These are phyloP conservation scores for Varanus salvator DNA, from an alignment of 2,113 vertebrate species.

Conservation along the genomic window DNA sequence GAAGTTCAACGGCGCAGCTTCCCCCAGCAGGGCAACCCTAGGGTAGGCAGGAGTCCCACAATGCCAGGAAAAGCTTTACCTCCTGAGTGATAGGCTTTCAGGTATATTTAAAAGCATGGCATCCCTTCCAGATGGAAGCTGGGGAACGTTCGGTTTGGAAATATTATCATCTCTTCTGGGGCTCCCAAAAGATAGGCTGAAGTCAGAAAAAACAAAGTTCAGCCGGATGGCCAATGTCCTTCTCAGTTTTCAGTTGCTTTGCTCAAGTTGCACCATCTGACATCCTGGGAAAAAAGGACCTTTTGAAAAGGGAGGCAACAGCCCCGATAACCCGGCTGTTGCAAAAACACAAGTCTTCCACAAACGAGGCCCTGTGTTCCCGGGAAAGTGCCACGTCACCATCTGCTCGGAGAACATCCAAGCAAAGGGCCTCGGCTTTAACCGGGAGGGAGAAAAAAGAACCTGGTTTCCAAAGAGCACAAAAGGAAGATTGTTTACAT, in stretches of 20 bases:
- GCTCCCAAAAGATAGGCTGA: background rate
- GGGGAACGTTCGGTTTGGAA: background rate
- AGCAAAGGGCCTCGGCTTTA: background rate
- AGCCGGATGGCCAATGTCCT: background rate
- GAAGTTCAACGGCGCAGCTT: background rate
- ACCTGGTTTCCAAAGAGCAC: background rate
- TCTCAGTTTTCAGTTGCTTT: background rate
- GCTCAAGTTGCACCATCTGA: background rate
- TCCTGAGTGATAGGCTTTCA: background rate
- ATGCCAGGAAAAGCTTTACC: background rate
- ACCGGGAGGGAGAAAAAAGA: background rate
- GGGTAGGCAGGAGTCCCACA: background rate
- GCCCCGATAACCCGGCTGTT: background rate
- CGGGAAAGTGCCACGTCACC: background rate
- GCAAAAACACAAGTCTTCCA: background rate
- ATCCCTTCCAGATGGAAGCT: background rate
- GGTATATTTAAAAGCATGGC: background rate
- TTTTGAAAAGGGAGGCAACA: background rate
- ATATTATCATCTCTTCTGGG: background rate
- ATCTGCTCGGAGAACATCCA: background rate
- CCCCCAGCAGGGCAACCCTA: background rate
- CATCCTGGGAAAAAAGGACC: background rate
- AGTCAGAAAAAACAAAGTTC: background rate
- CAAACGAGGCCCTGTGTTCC: background rate
- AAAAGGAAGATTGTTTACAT: conserved; percentile 15